Evolutionary conservation across 1,140 invertebrate species (phyloP).

Genomic region (Cherax quadricarinatus): DNA sequence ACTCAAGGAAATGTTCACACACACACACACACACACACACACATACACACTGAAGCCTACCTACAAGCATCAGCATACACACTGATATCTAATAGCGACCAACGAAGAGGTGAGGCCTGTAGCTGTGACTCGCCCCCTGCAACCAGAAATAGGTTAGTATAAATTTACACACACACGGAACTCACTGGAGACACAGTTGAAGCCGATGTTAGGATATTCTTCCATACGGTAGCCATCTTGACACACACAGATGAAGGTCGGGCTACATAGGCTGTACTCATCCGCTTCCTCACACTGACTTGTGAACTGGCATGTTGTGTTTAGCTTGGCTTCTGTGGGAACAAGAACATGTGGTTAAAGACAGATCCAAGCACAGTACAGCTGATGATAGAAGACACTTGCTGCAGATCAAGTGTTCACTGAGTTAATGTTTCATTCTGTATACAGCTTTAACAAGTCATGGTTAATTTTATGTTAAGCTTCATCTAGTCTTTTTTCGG

Average conservation of each 20-base stretch:
- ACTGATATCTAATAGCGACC: neutral
- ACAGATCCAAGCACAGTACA: too few relatives aligned
- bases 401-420: too few relatives aligned
- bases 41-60: neutral
- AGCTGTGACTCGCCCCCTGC: too few relatives aligned
- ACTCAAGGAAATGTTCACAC: too few relatives aligned
- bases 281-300: constrained; percentile 53
- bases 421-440: too few relatives aligned
- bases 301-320: constrained; percentile 49
- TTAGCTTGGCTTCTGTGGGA: constrained; percentile 49
- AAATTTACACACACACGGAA: neutral
- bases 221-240: constrained; percentile 47
- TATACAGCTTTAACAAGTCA: too few relatives aligned
- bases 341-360: neutral
- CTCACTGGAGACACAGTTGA: constrained; percentile 57
- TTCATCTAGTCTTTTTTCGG: too few relatives aligned
- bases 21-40: neutral
- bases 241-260: constrained; percentile 49
- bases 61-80: neutral
- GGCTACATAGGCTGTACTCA: constrained; percentile 30
- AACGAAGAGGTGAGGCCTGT: too few relatives aligned
- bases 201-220: constrained; percentile 57
- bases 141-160: too few relatives aligned
- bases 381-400: too few relatives aligned
- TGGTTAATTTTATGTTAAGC: too few relatives aligned